Evolutionary conservation across 2,888 invertebrate genomes (phyloP).

Genomic region (Drosophila setosimentum): DNA sequence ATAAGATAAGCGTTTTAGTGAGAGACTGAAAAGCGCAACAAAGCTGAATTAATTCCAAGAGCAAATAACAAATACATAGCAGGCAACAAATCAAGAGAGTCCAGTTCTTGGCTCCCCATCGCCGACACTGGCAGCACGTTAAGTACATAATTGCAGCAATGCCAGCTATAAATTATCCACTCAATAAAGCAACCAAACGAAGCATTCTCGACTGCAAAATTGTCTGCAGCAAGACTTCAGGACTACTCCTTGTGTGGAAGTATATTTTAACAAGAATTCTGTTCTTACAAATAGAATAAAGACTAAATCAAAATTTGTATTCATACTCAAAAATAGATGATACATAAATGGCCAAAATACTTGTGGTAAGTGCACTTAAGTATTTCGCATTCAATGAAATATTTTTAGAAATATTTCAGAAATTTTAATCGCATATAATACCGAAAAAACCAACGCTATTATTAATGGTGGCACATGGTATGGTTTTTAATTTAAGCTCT

Average conservation of each 20-base stretch:
- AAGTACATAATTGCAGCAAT: conserved; percentile 37
- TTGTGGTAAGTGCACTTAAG: background rate
- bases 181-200: conserved; percentile 1
- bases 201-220: background rate
- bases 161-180: conserved; percentile 10
- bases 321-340: background rate
- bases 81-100: background rate
- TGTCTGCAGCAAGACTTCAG: background rate
- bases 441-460: background rate
- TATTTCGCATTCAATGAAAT: background rate
- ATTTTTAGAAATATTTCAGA: background rate
- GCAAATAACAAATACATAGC: background rate
- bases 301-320: background rate
- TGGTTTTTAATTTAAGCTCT: background rate
- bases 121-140: conserved; percentile 4
- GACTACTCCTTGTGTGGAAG: background rate
- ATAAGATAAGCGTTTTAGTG: conserved; percentile 62
- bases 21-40: conserved; percentile 25
- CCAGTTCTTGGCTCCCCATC: background rate
- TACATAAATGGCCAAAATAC: background rate
- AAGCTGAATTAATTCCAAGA: conserved; percentile 12
- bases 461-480: background rate
- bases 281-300: background rate
- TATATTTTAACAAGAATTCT: background rate
- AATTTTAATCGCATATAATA: background rate